Conservation (phyloP, 2,113 vertebrate genomes). For the Pelusios castaneus region DNA sequence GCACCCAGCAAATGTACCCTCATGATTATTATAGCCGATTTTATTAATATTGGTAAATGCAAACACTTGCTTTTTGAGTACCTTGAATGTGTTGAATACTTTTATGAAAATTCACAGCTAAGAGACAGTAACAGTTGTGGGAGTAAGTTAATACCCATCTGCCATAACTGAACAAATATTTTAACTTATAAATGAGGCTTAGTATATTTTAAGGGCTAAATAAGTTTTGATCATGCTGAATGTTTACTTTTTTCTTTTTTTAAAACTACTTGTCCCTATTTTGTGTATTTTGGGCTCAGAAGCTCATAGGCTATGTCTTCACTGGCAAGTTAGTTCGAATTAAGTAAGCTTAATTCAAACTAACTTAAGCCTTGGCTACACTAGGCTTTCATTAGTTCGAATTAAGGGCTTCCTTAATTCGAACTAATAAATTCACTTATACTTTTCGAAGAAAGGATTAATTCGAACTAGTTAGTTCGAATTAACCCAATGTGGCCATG, state of each 20-base stretch:
- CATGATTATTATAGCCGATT: constrained; percentile 25
- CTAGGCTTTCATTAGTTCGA: no score
- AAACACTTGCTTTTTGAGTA: constrained; percentile 26
- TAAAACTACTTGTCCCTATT: not conserved
- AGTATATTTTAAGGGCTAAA: not conserved
- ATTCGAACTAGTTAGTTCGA: no score
- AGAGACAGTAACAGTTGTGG: not conserved
- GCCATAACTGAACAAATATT: not conserved
- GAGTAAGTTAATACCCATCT: not conserved
- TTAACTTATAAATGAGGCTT: not conserved
- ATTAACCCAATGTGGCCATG: no score
- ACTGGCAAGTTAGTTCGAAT: no score
- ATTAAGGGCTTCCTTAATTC: no score
- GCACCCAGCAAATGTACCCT: constrained; percentile 28
- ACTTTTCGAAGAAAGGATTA: no score
- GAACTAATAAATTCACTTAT: no score
- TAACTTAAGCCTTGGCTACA: no score
- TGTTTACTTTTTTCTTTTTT: not conserved
- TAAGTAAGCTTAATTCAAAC: no score
- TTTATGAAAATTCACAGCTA: constrained; percentile 4
- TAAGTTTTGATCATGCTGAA: not conserved
- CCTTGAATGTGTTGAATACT: not conserved
- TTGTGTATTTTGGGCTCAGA: not conserved
- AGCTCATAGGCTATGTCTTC: no score
- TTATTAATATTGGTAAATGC: not conserved